These are phyloP conservation scores for Antitype chi DNA, from an alignment of 2,888 invertebrate species.

Conservation along the genomic window DNA sequence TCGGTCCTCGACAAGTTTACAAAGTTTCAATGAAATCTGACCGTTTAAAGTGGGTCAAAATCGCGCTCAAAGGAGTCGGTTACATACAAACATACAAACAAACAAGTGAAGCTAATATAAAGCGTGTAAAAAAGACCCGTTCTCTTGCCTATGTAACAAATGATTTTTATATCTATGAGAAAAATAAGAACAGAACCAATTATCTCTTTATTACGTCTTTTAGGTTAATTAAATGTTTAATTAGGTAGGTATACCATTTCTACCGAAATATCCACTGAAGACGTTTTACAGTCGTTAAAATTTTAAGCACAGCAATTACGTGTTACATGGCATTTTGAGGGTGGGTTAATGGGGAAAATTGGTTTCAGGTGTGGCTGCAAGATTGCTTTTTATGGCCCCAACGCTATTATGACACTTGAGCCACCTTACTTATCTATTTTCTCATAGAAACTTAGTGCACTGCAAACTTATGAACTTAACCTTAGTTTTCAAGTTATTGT, in stretches of 20 bases:
- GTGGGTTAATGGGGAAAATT: constrained; percentile 43
- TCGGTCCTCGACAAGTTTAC: too few relatives aligned
- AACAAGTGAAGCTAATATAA: too few relatives aligned
- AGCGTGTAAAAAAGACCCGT: not conserved
- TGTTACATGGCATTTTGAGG: constrained; percentile 23
- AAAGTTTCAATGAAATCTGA: too few relatives aligned
- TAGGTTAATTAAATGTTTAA: constrained; percentile 40
- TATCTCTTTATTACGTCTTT: not conserved
- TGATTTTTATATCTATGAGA: not conserved
- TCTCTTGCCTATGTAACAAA: not conserved
- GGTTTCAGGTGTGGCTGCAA: constrained; percentile 46
- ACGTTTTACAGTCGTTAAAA: constrained; percentile 36
- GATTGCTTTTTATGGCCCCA: constrained; percentile 26
- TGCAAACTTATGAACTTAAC: constrained; percentile 5
- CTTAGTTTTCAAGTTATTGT: constrained; percentile 22
- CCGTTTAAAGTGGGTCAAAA: too few relatives aligned
- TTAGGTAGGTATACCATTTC: constrained; percentile 25
- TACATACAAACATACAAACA: too few relatives aligned
- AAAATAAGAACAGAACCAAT: not conserved
- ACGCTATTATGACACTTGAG: constrained; percentile 10
- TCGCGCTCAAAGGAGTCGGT: too few relatives aligned
- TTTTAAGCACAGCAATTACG: constrained; percentile 40
- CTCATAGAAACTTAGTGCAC: constrained; percentile 16
- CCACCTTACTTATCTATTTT: not conserved
- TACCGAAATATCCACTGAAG: constrained; percentile 14